Evolutionary conservation across 92 coral and sea anemone genomes (phyloP), one percentile per base, ranked within the genome.

Genomic region (Parazoanthus swiftii): DNA sequence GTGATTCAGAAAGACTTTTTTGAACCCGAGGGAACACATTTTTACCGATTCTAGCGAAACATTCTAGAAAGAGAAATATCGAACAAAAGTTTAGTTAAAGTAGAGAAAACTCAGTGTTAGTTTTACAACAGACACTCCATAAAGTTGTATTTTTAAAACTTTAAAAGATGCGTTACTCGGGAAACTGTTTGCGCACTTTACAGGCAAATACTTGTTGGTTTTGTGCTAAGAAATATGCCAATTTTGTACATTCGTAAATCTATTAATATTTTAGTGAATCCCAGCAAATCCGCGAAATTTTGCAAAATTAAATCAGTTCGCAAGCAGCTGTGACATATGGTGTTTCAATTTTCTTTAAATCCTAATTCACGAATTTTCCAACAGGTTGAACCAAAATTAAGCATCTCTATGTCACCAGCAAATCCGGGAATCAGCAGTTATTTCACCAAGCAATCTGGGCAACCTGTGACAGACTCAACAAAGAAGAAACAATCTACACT

Each of bases 401-500:
- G 29, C 36, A 4, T 29, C 25, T 43, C 75, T 14, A 8, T 42
- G 37, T 23, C 87, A 44, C 80, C 89, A 37, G 56, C 74, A 15
- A 77, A n/a, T 9, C 88, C 88, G 9, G 74, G 89, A 46, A 93
- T 89, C 65, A 96, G 99, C 89, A 90, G 86, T 76, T 96, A 96
- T 79, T 96, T 96, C 75, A 82, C 3, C 73, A 88, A 91, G 71
- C 88, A 89, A 33, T 70, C 74, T 63, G 91, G 80, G 39, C 23
- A 67, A 23, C 44, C 38, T 46, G 84, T 91, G 2, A 95, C 98
- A 63, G 81, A 77, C 46, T 92, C 98, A 66, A 91, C 98, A 2
- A 91, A 92, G 80, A 93, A 95, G 71, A 95, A 93, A 81, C 93
- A 93, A 82, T 83, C 92, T 9, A 94, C 92, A 39, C 88, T 95